These are phyloP conservation scores for Allobates femoralis DNA, from an alignment of 2,797 vertebrate species.

Conservation along the genomic window DNA sequence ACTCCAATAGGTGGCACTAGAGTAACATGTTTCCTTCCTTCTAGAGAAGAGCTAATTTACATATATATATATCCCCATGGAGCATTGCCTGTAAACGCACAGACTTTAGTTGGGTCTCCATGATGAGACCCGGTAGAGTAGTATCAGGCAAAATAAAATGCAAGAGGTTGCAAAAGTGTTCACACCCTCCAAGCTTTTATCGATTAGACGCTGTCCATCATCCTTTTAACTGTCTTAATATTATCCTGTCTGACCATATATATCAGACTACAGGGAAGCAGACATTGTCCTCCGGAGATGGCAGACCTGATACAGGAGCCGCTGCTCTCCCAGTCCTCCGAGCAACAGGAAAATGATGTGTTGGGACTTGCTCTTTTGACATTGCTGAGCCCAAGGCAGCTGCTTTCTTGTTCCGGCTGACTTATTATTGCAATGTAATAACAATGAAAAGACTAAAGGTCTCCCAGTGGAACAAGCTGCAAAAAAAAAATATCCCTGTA, in stretches of 20 bases:
- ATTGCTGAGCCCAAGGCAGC: slow-evolving; percentile 11
- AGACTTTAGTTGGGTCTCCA: too few relatives aligned
- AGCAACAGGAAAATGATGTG: background rate
- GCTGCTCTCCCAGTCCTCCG: background rate
- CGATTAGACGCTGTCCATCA: background rate
- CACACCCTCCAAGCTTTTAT: background rate
- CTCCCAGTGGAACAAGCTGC: background rate
- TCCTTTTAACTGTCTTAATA: background rate
- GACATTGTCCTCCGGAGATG: background rate
- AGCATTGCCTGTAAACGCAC: too few relatives aligned
- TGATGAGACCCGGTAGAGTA: too few relatives aligned
- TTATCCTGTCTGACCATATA: slow-evolving; percentile 1
- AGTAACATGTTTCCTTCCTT: too few relatives aligned
- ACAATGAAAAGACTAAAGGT: slow-evolving; percentile 6
- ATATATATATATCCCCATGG: too few relatives aligned
- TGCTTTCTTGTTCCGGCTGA: slow-evolving; percentile 9
- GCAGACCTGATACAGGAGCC: background rate
- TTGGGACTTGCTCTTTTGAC: slow-evolving; percentile 15
- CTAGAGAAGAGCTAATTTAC: too few relatives aligned
- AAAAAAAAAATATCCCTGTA: background rate
- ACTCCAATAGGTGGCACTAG: too few relatives aligned
- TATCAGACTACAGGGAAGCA: background rate
- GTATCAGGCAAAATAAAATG: too few relatives aligned
- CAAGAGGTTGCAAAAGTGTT: background rate
- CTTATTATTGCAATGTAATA: background rate